Evolutionary conservation across 2,888 invertebrate genomes (phyloP), one percentile per base, ranked within the genome.

Genomic region (Melanargia galathea): DNA sequence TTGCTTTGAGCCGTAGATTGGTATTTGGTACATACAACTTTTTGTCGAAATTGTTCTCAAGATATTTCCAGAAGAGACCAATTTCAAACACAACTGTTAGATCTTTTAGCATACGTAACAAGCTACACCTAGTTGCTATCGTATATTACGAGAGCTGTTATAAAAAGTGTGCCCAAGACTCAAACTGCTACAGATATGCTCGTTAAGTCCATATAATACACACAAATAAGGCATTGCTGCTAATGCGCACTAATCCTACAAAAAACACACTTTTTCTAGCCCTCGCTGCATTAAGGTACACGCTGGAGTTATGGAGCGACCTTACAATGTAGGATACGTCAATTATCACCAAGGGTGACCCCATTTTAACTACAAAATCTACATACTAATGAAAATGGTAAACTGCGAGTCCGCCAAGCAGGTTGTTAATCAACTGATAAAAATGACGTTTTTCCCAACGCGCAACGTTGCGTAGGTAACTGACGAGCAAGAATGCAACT

Each of bases 361-460:
- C 60, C 70, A 67, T 75, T 72, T 74, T 66, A 60, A 63, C 65
- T 71, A 62, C 56, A 49, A 67, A 71, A 75, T 73, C 69, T 73
- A 73, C 73, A 73, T 73, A 69, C 65, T 73, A 72, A 75, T 71
- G 72, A 51, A 63, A 55, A 71, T 64, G 70, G 70, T 69, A 71
- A 68, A 65, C 61, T 61, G 62, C 61, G 49, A 62, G 60, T 64
- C 64, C 54, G 65, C 62, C 26, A 62, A 65, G 62, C 63, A 65
- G 64, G 54, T 62, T 61, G 65, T 69, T 69, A 68, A 66, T 59
- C 63, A 62, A 55, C 61, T 64, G 68, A 73, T 69, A 69, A 68
- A 66, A 63, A 60, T 62, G 6, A 63, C 60, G 55, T 68, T 60
- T 61, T 65, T 64, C 56, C 51, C 16, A 63, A 69, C 40, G 59